Evolutionary conservation across 2,888 invertebrate genomes (phyloP).

Genomic region (Allolobophora icterica): DNA sequence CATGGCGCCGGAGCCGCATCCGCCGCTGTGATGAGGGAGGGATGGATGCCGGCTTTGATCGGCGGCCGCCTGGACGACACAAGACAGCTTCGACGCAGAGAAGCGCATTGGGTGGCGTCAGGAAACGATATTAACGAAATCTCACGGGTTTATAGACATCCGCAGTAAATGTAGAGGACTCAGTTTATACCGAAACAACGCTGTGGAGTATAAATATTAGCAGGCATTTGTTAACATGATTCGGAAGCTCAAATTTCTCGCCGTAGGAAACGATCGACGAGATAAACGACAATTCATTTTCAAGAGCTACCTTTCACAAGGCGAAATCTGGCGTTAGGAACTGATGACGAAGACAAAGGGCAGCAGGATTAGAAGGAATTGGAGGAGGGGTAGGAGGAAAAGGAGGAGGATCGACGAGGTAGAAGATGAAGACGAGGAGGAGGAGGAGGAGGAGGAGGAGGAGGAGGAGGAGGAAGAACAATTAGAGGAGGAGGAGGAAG

Average conservation of each 20-base stretch:
- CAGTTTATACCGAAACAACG: background rate
- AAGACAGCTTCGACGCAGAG: background rate
- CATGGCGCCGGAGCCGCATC: constrained; percentile 15
- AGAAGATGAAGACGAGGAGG: no score
- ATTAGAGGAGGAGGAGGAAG: no score
- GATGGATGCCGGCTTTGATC: background rate
- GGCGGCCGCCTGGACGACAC: background rate
- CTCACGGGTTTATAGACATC: background rate
- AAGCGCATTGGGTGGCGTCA: constrained; percentile 17
- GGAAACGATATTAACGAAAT: background rate
- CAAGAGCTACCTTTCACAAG: no score
- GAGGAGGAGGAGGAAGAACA: no score
- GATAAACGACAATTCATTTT: background rate
- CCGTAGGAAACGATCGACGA: background rate
- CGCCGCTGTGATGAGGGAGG: background rate
- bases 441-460: no score
- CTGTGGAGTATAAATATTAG: background rate
- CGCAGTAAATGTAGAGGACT: background rate
- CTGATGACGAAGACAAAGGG: background rate
- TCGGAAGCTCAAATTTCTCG: background rate
- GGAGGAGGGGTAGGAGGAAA: background rate
- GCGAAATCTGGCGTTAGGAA: background rate
- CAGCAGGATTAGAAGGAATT: background rate
- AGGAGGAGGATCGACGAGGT: no score
- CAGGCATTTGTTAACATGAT: background rate